phyloP scores from a whole-genome alignment of 37 sponge, comb jelly and placozoan species.

The Ephydatia muelleri region DNA sequence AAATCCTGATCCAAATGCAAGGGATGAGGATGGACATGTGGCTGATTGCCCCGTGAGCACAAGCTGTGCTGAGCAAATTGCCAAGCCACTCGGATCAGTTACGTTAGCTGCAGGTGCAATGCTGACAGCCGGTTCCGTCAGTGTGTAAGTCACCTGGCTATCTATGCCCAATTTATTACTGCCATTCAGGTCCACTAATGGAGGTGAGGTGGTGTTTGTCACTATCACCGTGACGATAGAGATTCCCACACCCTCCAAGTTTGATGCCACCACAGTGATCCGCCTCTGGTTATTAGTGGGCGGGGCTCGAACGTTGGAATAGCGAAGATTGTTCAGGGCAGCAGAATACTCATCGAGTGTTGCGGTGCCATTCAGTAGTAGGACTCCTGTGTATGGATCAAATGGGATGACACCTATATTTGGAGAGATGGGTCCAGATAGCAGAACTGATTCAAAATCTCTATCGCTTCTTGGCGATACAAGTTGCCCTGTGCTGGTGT shows the following conservation, averaged over 20 bases:
- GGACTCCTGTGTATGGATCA: slow-evolving; percentile 20
- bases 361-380: slow-evolving; percentile 31
- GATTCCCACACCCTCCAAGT: slow-evolving; percentile 4
- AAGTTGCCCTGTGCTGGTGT: neutral
- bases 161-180: neutral
- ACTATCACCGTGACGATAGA: slow-evolving; percentile 36
- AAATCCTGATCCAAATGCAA: slow-evolving; percentile 31
- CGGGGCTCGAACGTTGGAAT: slow-evolving; percentile 24
- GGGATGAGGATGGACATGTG: slow-evolving; percentile 18
- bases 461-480: slow-evolving; percentile 39
- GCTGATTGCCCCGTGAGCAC: slow-evolving; percentile 8
- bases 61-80: slow-evolving; percentile 31
- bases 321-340: slow-evolving; percentile 30
- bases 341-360: slow-evolving; percentile 36
- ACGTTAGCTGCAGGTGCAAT: slow-evolving; percentile 39
- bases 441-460: slow-evolving; percentile 6
- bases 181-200: slow-evolving; percentile 57
- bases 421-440: neutral
- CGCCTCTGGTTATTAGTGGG: slow-evolving; percentile 37
- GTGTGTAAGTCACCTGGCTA: slow-evolving; percentile 10
- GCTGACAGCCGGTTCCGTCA: slow-evolving; percentile 26
- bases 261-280: slow-evolving; percentile 25
- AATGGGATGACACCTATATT: slow-evolving; percentile 1
- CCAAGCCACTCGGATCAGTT: slow-evolving; percentile 36
- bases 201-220: slow-evolving; percentile 2